A percentile compares a stretch with the other conserved stretches of the same genome.
Evolutionary conservation across 1,140 invertebrate genomes (phyloP).

Genomic region (Philotrypesis tridentata): DNA sequence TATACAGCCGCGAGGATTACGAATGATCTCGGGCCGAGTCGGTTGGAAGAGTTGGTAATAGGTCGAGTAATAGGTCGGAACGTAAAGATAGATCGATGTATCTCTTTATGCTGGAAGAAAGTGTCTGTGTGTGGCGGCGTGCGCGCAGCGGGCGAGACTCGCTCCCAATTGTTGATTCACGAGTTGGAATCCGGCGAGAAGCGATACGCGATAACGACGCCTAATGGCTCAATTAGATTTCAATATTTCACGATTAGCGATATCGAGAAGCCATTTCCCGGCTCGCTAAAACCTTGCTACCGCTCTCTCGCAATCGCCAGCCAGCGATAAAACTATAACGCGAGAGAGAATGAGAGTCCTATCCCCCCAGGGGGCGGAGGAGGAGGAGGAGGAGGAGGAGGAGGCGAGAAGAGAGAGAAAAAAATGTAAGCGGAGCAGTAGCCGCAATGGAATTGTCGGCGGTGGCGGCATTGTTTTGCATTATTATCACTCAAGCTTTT

Average conservation of each 20-base stretch:
- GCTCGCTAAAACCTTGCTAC: not conserved
- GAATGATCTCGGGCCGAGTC: no score
- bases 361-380: no score
- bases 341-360: not conserved
- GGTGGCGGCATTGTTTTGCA: slow-evolving; percentile 25
- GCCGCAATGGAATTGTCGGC: not conserved
- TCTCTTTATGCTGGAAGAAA: no score
- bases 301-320: not conserved
- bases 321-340: slow-evolving; percentile 23
- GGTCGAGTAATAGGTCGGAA: no score
- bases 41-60: no score
- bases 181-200: not conserved
- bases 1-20: no score
- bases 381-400: not conserved
- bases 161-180: not conserved
- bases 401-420: no score
- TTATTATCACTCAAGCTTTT: slow-evolving; percentile 38
- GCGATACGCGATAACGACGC: slow-evolving; percentile 18
- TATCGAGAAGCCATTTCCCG: slow-evolving; percentile 14
- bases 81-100: no score
- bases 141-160: no score
- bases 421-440: no score
- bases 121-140: no score
- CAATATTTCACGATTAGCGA: slow-evolving; percentile 25
- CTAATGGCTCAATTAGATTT: slow-evolving; percentile 40